Evolutionary conservation across 2,888 invertebrate genomes (phyloP), one percentile per base, ranked within the genome.

Genomic region (Xestia c-nigrum): DNA sequence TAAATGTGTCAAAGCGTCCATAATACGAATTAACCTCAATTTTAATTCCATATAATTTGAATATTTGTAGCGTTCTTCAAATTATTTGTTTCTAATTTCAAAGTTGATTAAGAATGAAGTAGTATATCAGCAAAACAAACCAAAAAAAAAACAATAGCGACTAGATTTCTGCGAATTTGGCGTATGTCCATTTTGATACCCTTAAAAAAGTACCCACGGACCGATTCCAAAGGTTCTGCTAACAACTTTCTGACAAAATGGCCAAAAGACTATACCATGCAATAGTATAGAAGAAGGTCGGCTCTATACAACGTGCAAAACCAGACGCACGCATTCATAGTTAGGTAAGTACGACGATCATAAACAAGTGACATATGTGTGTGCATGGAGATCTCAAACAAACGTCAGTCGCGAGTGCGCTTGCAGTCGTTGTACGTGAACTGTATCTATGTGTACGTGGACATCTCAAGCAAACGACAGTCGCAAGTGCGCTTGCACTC

Each of bases 221-320:
- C 52, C 21, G 40, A 21, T 16, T 31, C 38, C 7, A 40, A 61
- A 61, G 31, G 31, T 16, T 40, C 40, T 31, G n/a, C 19, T 63
- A 74, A 74, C 40, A 72, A 52, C 21, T 40, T 43, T 52, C 3
- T 14, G 61, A 19, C 31, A 52, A 74, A 74, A 74, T 74, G 43
- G 74, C 52, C 31, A 63, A 63, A 31, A 40, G 50, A 19, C 24
- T 57, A 24, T 24, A 24, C 24, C 24, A 24, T 24, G 24, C 1
- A 55, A 55, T n/a, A n/a, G n/a, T n/a, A 55, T n/a, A n/a, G 4
- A 21, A 50, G 52, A 55, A 24, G 57, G 6, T 24, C 57, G 24
- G 6, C 5, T 6, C 6, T 24, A 57, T 24, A 14, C 14, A 57
- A 12, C 24, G 2, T n/a, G 55, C 10, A 55, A 55, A 21, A 21